Percentiles rank a stretch among this genome's conserved stretches.
Conservation (phyloP, 2,797 vertebrate genomes). For the Amblyraja radiata region DNA sequence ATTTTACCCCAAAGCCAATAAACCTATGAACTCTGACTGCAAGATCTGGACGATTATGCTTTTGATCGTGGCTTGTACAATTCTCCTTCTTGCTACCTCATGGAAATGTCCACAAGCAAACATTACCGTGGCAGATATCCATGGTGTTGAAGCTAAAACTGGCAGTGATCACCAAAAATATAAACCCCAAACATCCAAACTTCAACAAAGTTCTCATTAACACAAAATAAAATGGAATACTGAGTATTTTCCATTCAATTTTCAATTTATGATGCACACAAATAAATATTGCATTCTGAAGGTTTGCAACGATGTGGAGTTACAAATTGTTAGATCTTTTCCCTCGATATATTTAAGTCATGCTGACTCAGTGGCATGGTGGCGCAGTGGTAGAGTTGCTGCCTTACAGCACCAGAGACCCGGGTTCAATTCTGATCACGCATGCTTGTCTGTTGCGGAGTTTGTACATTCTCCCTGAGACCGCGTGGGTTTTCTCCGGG, state of each 20-base stretch:
- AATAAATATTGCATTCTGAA: neutral
- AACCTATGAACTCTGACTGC: too few species aligned
- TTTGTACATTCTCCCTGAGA: too few species aligned
- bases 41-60: too few species aligned
- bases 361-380: neutral
- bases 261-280: neutral
- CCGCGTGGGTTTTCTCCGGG: too few species aligned
- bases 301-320: neutral
- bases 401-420: too few species aligned
- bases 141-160: neutral
- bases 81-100: neutral
- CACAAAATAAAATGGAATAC: conserved; percentile 29
- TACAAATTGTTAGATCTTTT: neutral
- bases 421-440: too few species aligned
- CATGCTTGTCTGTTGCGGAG: too few species aligned
- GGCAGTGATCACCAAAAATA: neutral
- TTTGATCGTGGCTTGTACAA: neutral
- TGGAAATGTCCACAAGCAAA: neutral
- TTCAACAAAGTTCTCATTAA: neutral
- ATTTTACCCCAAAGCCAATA: too few species aligned
- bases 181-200: neutral
- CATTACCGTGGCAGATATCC: neutral
- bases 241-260: neutral
- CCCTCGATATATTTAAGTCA: neutral
- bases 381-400: too few species aligned